Evolutionary conservation across 2,113 vertebrate species (phyloP).

Genomic region (Anarrhichthys ocellatus): DNA sequence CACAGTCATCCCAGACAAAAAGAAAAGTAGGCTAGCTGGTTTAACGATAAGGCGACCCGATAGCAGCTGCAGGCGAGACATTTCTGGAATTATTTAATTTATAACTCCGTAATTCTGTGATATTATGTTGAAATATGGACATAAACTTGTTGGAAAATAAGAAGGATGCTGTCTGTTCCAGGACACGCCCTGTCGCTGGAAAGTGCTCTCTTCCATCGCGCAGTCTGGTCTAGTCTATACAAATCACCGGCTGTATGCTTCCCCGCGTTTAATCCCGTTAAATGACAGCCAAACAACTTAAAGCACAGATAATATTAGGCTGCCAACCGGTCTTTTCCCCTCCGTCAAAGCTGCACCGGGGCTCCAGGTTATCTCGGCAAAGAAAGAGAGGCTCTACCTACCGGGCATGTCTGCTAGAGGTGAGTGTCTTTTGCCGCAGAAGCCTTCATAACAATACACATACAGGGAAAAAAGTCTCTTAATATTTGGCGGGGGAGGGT

Average conservation of each 20-base stretch:
- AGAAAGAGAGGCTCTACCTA: conserved; percentile 71
- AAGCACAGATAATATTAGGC: conserved; percentile 34
- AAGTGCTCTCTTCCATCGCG: conserved; percentile 64
- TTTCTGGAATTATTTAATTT: conserved; percentile 14
- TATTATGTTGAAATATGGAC: conserved; percentile 46
- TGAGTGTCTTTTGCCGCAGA: conserved; percentile 80
- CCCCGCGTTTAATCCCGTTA: conserved; percentile 30
- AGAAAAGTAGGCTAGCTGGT: conserved; percentile 33
- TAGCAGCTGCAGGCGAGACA: conserved; percentile 13
- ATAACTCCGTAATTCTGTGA: neutral
- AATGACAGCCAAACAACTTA: conserved; percentile 49
- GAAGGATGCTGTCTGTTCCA: conserved; percentile 71
- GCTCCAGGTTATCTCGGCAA: conserved; percentile 38
- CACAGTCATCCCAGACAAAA: conserved; percentile 48
- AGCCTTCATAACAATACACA: conserved; percentile 66
- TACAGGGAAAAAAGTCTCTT: conserved; percentile 21
- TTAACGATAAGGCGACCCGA: conserved; percentile 17
- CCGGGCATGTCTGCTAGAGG: conserved; percentile 84
- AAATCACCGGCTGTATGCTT: conserved; percentile 34
- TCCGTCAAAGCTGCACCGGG: conserved; percentile 12
- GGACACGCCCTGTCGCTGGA: conserved; percentile 80
- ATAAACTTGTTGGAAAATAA: conserved; percentile 63
- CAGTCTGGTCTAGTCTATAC: conserved; percentile 42
- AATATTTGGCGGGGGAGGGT: conserved; percentile 1
- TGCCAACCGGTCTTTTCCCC: conserved; percentile 3